Evolutionary conservation across 2,797 vertebrate genomes (phyloP), one percentile per base, ranked within the genome.

Genomic region (Rhinophrynus dorsalis): DNA sequence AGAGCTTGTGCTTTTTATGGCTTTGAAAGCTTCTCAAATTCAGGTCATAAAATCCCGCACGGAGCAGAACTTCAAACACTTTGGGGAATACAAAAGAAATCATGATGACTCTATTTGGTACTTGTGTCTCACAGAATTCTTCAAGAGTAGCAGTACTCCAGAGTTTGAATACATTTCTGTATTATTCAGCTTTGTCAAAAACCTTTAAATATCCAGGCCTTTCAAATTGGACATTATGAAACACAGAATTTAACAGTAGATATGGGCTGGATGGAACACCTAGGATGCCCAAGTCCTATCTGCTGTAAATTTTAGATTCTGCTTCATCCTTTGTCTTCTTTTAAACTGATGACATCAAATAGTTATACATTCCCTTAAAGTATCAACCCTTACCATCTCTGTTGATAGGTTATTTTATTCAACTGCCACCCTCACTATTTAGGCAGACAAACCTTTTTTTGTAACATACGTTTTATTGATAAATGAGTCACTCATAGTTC

Each of bases 61-160:
- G 24, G 40, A 67, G 35, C 38, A 35, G 56, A 67, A 38, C 65
- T 20, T 67, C 65, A 67, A 58, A 67, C 24, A 44, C 63, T 56
- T 44, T 27, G 42, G 40, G 30, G 52, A 48, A 44, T 35, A 58
- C 21, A 57, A 56, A 67, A 42, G 44, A 5, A 47, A 21, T 7
- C 18, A 33, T 62, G 47, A 26, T 38, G 24, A 17, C 48, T 52
- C 37, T 57, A 38, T 38, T 45, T 56, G 29, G 26, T 57, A 57
- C 50, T 66, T 48, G 40, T 58, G 42, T 15, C 54, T 58, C 37
- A 38, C 30, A 32, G 21, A 29, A 48, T 57, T 57, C 51, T 67
- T 57, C 42, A 48, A 13, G 15, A 37, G 30, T 21, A 27, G 20
- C 45, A 35, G n/a, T 67, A 48, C 29, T 45, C 47, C 6, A 12